phyloP scores from a whole-genome alignment of 2,888 invertebrate genomes.

The Anoncus sp. region DNA sequence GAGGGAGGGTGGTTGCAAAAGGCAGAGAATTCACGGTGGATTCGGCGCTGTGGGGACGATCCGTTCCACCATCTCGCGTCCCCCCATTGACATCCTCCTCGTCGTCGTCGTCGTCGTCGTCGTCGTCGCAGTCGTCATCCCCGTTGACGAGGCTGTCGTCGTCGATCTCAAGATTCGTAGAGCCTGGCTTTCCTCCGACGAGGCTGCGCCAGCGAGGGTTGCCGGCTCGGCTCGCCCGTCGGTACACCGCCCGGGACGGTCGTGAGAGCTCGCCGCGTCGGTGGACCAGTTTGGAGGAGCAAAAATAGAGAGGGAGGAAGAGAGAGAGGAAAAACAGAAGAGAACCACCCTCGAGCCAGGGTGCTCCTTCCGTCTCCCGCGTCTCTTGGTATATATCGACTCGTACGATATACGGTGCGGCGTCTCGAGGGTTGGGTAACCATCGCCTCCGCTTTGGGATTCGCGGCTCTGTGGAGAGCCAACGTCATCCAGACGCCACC shows the following conservation, averaged over 20 bases:
- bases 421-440: slow-evolving; percentile 53
- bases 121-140: too few species aligned
- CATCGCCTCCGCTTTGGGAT: slow-evolving; percentile 50
- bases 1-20: slow-evolving; percentile 15
- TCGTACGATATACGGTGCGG: too few species aligned
- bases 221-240: slow-evolving; percentile 75
- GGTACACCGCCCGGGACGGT: slow-evolving; percentile 78
- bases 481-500: slow-evolving; percentile 58
- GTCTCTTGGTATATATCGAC: too few species aligned
- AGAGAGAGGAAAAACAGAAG: slow-evolving; percentile 70
- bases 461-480: slow-evolving; percentile 73
- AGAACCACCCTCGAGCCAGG: slow-evolving; percentile 2
- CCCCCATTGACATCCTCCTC: slow-evolving; percentile 16
- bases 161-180: slow-evolving; percentile 44
- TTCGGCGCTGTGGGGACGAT: slow-evolving; percentile 72
- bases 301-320: too few species aligned
- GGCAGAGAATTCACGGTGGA: slow-evolving; percentile 63
- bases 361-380: too few species aligned
- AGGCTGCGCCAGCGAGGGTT: too few species aligned
- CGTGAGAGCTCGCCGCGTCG: slow-evolving; percentile 66
- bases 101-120: too few species aligned
- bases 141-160: too few species aligned
- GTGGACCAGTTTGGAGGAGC: slow-evolving; percentile 28
- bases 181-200: slow-evolving; percentile 63
- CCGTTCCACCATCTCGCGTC: slow-evolving; percentile 36